A percentile compares a stretch with the other conserved stretches of the same genome.
Evolutionary conservation across 2,113 vertebrate species (phyloP).

Genomic region (Petrocephalus zakoni): DNA sequence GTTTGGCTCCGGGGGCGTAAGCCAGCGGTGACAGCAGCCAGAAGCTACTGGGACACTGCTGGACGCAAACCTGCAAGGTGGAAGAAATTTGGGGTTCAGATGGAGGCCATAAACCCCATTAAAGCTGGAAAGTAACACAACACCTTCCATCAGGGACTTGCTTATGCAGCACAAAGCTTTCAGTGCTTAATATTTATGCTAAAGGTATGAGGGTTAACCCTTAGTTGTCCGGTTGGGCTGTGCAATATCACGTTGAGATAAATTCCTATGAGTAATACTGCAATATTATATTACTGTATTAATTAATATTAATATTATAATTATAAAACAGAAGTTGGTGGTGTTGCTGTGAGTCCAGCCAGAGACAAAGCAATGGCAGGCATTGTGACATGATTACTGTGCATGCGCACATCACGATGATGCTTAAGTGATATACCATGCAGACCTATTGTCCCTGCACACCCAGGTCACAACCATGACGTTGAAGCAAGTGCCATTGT

Average conservation of each 20-base stretch:
- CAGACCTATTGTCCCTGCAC: too few species aligned
- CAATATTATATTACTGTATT: too few species aligned
- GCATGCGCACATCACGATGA: neutral
- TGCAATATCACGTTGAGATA: neutral
- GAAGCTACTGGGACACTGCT: conserved; percentile 48
- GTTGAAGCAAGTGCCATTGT: too few species aligned
- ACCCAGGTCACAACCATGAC: too few species aligned
- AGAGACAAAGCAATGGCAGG: neutral
- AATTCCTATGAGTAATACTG: too few species aligned
- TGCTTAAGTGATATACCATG: too few species aligned
- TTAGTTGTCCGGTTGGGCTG: neutral
- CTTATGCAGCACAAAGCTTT: neutral
- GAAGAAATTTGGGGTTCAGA: neutral
- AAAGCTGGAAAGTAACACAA: neutral
- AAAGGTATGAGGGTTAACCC: neutral
- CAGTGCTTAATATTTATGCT: neutral
- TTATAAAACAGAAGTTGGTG: too few species aligned
- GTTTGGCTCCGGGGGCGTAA: accelerated
- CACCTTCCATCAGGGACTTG: neutral
- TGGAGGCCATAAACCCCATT: neutral
- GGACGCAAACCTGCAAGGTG: conserved; percentile 67
- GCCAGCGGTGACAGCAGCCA: accelerated
- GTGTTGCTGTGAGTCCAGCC: neutral
- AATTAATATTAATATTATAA: too few species aligned
- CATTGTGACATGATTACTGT: neutral